Percentiles rank a stretch among this genome's conserved stretches.
Evolutionary conservation across 64 coral and sea anemone genomes (phyloP).

Genomic region (Cladopsammia gracilis): DNA sequence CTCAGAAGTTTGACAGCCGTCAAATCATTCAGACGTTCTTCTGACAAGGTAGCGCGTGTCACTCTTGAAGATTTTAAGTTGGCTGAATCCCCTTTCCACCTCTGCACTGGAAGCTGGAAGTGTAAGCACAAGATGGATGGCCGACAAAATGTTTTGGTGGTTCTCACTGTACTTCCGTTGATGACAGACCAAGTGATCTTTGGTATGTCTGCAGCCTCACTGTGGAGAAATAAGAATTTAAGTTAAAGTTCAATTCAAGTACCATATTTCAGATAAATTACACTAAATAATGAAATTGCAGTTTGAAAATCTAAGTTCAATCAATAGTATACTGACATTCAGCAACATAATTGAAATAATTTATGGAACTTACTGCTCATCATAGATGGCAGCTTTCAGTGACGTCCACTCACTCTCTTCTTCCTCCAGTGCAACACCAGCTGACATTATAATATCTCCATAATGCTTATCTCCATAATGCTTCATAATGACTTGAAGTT

Average conservation of each 20-base stretch:
- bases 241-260: not conserved
- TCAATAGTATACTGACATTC: no score
- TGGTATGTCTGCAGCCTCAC: constrained; percentile 51
- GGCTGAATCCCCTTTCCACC: constrained; percentile 45
- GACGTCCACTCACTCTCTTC: constrained; percentile 39
- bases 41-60: constrained; percentile 48
- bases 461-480: no score
- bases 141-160: constrained; percentile 44
- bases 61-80: constrained; percentile 44
- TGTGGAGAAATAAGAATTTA: constrained; percentile 21
- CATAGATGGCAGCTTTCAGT: constrained; percentile 46
- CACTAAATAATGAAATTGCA: not conserved
- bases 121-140: constrained; percentile 27
- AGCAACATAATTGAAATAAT: not conserved
- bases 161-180: constrained; percentile 39
- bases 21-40: constrained; percentile 42
- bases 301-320: no score
- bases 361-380: constrained; percentile 52
- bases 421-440: constrained; percentile 29
- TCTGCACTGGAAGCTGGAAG: constrained; percentile 48
- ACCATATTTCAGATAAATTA: constrained; percentile 35
- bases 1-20: constrained; percentile 44
- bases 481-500: constrained; percentile 44
- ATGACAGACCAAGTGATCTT: constrained; percentile 46
- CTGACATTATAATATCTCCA: constrained; percentile 30